Evolutionary conservation across 1,140 invertebrate species (phyloP), one percentile per base, ranked within the genome.

Genomic region (Drosophila parvula): DNA sequence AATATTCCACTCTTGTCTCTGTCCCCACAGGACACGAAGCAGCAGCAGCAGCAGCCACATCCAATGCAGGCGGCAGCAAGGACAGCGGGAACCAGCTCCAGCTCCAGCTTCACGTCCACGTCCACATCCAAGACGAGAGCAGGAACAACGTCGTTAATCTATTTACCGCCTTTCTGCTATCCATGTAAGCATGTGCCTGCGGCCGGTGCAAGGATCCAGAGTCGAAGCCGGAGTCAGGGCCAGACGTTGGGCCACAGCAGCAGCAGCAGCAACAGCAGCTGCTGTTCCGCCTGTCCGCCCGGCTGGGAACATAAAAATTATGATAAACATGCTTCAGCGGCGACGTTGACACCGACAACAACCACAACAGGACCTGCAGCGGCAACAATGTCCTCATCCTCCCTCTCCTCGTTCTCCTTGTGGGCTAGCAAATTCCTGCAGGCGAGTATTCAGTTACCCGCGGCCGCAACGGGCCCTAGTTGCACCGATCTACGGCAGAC

Each of bases 91-190:
- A 44, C 34, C 60, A 55, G 58, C 75, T 71, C 36, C 45, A 70
- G 56, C 64, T 48, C 45, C 12, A 64, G 47, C 43, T n/a, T 36
- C 64, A 56, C 30, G 59, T 53, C 67, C 63, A 45, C 64, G 69
- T 48, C 67, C 68, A 57, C 79, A 75, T 81, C 75, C 58, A 86
- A 79, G 82, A 79, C 82, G 83, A 86, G 83, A 79, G 68, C 80
- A 74, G 82, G 81, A 77, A 85, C 78, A 79, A 88, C 90, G 82
- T 90, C 90, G 81, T 90, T 91, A 91, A 91, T 84, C 80, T 91
- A 91, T 91, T 91, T 91, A 88, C 82, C 90, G 80, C 90, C 90
- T 90, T 90, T 88, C 81, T 90, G 83, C 82, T 78, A 90, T 81
- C 74, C 90, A 81, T 90, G 90, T 81, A 81, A 85, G 85, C 86